Conservation (phyloP, 2,888 invertebrate species). For the Clistopyga incitator region DNA sequence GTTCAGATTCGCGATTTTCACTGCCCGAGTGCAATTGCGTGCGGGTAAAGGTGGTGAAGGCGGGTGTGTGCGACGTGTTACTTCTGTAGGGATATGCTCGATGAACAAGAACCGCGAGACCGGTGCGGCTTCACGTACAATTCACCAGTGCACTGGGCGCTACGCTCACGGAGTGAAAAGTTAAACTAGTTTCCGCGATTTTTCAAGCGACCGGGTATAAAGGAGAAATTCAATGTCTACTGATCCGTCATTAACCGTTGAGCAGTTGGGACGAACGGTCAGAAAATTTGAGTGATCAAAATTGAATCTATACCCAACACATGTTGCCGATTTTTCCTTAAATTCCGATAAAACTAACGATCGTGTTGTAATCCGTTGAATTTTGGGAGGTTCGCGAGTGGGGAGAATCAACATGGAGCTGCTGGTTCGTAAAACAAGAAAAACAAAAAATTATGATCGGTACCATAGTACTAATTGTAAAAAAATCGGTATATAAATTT, state of each 20-base stretch:
- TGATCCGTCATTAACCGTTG: conserved; percentile 79
- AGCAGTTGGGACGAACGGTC: conserved; percentile 73
- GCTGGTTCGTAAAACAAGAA: conserved; percentile 76
- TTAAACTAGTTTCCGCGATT: conserved; percentile 83
- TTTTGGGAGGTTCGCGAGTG: conserved; percentile 32
- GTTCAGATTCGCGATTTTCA: conserved; percentile 48
- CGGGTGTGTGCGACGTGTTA: conserved; percentile 12
- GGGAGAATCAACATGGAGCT: conserved; percentile 75
- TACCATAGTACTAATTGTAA: background rate
- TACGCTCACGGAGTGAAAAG: conserved; percentile 79
- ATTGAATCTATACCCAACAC: background rate
- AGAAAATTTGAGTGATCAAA: conserved; percentile 39
- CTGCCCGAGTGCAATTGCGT: conserved; percentile 22
- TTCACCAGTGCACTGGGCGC: conserved; percentile 65
- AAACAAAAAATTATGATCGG: background rate
- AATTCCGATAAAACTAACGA: conserved; percentile 29
- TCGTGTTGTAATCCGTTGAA: conserved; percentile 16
- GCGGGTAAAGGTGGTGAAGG: conserved; percentile 14
- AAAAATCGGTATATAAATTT: background rate
- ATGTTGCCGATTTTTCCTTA: background rate
- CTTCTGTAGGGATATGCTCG: conserved; percentile 21
- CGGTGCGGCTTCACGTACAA: conserved; percentile 70
- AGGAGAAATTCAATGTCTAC: conserved; percentile 82
- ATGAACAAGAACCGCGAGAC: conserved; percentile 47
- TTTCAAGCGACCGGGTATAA: conserved; percentile 81